phyloP scores from a whole-genome alignment of 2,113 vertebrate species.

The Tragulus kanchil region DNA sequence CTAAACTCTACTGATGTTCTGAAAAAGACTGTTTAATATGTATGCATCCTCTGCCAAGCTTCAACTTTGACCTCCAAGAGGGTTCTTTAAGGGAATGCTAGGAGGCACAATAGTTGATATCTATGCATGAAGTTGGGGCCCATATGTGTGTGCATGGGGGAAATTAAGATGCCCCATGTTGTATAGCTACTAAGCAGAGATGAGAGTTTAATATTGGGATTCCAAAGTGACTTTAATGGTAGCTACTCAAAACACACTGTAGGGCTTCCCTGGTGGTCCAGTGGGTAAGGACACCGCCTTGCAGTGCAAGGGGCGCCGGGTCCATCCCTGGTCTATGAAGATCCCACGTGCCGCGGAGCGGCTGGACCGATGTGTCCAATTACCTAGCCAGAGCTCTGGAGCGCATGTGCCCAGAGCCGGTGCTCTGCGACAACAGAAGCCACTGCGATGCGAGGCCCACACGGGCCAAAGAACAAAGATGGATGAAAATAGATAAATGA shows the following conservation, averaged over 20 bases:
- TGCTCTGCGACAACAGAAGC: too few relatives aligned
- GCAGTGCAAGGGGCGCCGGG: too few relatives aligned
- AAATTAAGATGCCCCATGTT: background rate
- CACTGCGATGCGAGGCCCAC: too few relatives aligned
- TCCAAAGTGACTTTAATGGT: background rate
- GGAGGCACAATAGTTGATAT: background rate
- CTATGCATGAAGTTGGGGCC: background rate
- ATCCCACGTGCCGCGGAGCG: too few relatives aligned
- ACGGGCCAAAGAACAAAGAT: too few relatives aligned
- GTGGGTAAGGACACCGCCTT: too few relatives aligned
- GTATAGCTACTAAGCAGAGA: background rate
- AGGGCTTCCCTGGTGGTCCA: too few relatives aligned
- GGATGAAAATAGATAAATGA: too few relatives aligned
- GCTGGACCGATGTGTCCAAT: too few relatives aligned
- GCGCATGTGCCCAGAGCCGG: too few relatives aligned
- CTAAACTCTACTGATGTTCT: conserved; percentile 36
- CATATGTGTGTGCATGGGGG: background rate
- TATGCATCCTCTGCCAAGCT: background rate
- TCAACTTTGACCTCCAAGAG: conserved; percentile 21
- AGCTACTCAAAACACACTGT: background rate
- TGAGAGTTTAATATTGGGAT: background rate
- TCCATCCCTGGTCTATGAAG: too few relatives aligned
- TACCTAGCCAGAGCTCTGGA: too few relatives aligned
- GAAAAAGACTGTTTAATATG: conserved; percentile 39
- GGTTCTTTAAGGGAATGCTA: background rate